phyloP scores from a whole-genome alignment of 2,888 invertebrate species.

The Lasioglossum figueresi region DNA sequence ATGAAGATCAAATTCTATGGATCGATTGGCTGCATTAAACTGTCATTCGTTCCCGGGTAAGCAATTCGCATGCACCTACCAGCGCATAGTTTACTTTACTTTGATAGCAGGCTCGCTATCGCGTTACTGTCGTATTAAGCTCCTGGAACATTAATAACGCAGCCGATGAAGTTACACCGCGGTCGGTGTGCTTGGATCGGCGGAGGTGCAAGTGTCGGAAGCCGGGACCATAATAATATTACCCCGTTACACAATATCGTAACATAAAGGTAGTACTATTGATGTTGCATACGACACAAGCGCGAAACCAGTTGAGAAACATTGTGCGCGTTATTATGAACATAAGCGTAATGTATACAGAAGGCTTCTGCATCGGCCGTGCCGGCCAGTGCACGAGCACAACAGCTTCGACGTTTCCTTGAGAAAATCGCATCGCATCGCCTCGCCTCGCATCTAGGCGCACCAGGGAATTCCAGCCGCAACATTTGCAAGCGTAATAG shows the following conservation, averaged over 20 bases:
- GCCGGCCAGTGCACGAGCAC: conserved; percentile 11
- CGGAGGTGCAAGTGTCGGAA: conserved; percentile 44
- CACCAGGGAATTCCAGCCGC: conserved; percentile 19
- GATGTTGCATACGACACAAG: conserved; percentile 38
- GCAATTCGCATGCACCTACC: background rate
- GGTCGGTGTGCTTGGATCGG: conserved; percentile 10
- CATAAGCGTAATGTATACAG: conserved; percentile 43
- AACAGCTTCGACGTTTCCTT: conserved; percentile 52
- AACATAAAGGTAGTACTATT: conserved; percentile 39
- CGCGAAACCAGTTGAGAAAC: conserved; percentile 41
- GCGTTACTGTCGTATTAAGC: background rate
- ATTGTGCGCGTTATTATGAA: conserved; percentile 51
- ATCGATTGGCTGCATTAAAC: background rate
- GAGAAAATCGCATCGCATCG: conserved; percentile 54
- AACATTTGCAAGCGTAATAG: conserved; percentile 54
- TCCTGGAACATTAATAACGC: conserved; percentile 21
- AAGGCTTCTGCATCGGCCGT: conserved; percentile 41
- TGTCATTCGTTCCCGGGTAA: background rate
- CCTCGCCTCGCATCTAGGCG: conserved; percentile 13
- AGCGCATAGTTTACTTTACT: background rate
- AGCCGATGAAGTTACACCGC: conserved; percentile 17
- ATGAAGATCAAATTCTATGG: background rate
- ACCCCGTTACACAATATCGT: conserved; percentile 49
- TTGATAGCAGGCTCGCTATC: conserved; percentile 6
- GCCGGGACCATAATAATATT: conserved; percentile 48